Base-by-base conservation (phyloP, 2,113 vertebrate genomes). In the Megatriorchis doriae region DNA sequence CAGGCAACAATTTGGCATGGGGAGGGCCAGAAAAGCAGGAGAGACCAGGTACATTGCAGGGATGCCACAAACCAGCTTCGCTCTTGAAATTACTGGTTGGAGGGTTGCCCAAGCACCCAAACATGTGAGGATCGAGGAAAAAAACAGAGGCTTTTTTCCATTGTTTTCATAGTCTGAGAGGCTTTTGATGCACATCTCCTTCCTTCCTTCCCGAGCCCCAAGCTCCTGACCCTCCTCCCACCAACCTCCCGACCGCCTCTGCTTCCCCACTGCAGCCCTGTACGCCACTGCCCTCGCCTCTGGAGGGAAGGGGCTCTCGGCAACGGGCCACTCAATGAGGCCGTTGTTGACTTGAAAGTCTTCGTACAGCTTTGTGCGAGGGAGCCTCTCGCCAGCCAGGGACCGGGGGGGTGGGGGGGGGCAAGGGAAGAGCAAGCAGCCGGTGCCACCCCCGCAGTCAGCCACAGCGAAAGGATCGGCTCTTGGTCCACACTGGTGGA, bases 1-100 rank as follows among this genome's bases (percentile, higher is more conserved):
- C 36, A 47, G 47, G 56, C 48, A 59, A 16, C 0, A 0, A 4
- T 17, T 27, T 52, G 62, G 31, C 1, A 1, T 31, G 42, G 22
- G 45, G n/a, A 48, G 20, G 42, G 56, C 26, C 25, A 63, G 56
- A 78, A 67, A 47, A 74, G 31, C 61, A 55, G 70, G 29, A 52
- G 45, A 62, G 52, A 65, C 14, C 36, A 56, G 17, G 20, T 32
- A 43, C 5, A 0, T 5, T 20, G 40, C 31, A 53, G 36, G 47
- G 40, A 75, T 56, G 29, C 67, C 59, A 77, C 19, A 79, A 90
- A 62, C 14, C 48, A 27, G 9, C 31, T 86, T 68, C 55, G 26
- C 29, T 80, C 45, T 77, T 58, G 29, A 40, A 92, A 70, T 58
- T 23, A 32, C 36, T 32, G 34, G 5, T 36, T 72, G 59, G 53